These are phyloP conservation scores for Ploceus nigricollis DNA, from an alignment of 2,113 vertebrate genomes.

Conservation along the genomic window DNA sequence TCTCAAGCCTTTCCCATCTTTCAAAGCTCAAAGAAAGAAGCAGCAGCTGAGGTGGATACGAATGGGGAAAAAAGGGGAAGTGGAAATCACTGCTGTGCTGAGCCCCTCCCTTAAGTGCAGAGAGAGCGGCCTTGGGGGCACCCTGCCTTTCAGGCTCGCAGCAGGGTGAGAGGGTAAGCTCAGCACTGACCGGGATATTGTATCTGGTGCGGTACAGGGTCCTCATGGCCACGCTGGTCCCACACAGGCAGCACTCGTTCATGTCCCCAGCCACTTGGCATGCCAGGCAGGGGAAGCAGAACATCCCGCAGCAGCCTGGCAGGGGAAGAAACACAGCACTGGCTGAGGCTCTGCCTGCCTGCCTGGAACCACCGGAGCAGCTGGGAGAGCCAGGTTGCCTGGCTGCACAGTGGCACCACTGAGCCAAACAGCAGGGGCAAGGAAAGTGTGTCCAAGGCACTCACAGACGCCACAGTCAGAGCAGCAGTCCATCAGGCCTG, in stretches of 20 bases:
- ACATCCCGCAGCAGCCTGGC: constrained; percentile 62
- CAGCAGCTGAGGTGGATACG: accelerated
- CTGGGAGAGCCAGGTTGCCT: background rate
- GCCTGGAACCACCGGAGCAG: accelerated
- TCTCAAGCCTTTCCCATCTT: background rate
- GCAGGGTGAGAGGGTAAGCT: accelerated
- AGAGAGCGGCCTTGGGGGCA: accelerated
- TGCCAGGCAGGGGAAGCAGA: constrained; percentile 72
- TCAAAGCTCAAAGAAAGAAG: background rate
- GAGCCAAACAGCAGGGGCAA: accelerated
- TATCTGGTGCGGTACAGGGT: constrained; percentile 86
- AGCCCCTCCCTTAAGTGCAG: background rate
- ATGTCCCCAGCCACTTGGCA: constrained; percentile 79
- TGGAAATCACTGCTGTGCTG: accelerated
- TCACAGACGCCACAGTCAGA: constrained; percentile 64
- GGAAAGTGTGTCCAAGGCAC: background rate
- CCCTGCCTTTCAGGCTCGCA: accelerated
- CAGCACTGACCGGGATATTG: constrained; percentile 77
- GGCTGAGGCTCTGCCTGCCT: background rate
- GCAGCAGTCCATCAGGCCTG: constrained; percentile 63
- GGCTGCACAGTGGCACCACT: background rate
- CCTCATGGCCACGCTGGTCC: constrained; percentile 72
- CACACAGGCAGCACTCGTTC: constrained; percentile 84
- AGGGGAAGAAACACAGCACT: accelerated
- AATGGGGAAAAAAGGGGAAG: background rate